Evolutionary conservation across 30 jellyfish, hydroid and myxozoan genomes (phyloP), one percentile per base, ranked within the genome.

Genomic region (Cassiopea andromeda): DNA sequence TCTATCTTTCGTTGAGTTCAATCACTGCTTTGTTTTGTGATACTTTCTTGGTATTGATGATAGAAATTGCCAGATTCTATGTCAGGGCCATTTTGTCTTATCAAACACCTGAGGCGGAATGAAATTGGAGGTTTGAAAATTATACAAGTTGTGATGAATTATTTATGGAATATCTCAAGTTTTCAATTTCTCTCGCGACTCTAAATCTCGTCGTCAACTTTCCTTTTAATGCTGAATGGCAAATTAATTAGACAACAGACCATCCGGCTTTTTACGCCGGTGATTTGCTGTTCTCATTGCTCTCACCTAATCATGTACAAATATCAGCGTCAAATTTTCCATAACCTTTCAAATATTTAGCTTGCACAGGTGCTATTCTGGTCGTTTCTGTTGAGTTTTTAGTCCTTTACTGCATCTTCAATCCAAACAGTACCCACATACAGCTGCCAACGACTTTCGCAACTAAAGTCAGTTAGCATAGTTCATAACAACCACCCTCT

Each of bases 321-420:
- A 77, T 74, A 77, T 48, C 17, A 10, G 14, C 74, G 13, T 47
- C 73, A 6, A 9, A 13, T 48, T 77, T 77, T 7, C 58, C 86
- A 14, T 50, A 4, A n/a, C 1, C 86, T 70, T 70, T 77, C 90
- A 81, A 81, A 81, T 81, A 81, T 81, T 81, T 68, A 67, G 49
- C 68, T 18, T 81, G 15, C 44, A 82, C 90, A 81, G 90, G 67
- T 81, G 90, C 48, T 66, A 18, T 18, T 81, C 54, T n/a, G 18
- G 79, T 70, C 38, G 79, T 4, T 43, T 8, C 50, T 17, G 54
- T 38, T 19, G 4, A 70, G 27, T 70, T 27, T 18, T 18, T n/a
- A 70, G 79, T 70, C 79, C 18, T 70, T 70, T 43, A 6, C 79
- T 2, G 2, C 50, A 70, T 54, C 79, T 9, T 54, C 54, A 70